phyloP scores from a whole-genome alignment of 2,797 vertebrate species.

The Aphelocoma californica region DNA sequence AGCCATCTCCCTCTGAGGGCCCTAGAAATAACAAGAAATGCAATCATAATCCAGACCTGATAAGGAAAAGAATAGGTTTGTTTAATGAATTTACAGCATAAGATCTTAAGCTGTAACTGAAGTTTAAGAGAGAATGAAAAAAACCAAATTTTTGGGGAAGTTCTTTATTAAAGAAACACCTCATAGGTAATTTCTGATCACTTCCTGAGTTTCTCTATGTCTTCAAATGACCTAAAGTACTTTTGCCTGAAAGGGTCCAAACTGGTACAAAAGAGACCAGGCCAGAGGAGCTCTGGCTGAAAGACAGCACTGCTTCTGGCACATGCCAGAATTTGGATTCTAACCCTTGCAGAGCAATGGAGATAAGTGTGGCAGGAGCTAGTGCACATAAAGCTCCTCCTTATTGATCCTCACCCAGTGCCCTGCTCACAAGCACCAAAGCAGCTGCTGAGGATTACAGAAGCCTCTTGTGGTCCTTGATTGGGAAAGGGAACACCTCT shows the following conservation, averaged over 20 bases:
- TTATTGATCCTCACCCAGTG: neutral
- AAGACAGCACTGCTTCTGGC: neutral
- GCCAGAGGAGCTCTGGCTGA: neutral
- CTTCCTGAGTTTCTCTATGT: neutral
- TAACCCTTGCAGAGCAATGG: neutral
- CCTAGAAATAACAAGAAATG: slow-evolving; percentile 31
- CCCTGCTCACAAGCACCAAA: neutral
- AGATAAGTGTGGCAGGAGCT: neutral
- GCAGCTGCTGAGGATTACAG: neutral
- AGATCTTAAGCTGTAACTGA: neutral
- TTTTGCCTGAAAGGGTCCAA: neutral
- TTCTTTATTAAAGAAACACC: neutral
- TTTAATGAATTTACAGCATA: neutral
- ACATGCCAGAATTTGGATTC: neutral
- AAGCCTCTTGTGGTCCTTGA: neutral
- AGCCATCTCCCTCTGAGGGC: neutral
- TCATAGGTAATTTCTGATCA: neutral
- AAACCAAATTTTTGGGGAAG: neutral
- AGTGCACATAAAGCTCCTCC: neutral
- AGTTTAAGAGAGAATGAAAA: neutral
- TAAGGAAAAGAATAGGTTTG: neutral
- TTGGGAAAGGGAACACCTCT: neutral
- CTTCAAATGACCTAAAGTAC: neutral
- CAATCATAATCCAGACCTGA: neutral
- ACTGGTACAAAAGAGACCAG: neutral